These are phyloP conservation scores for Erebia palarica DNA, from an alignment of 2,888 invertebrate species.

Conservation along the genomic window DNA sequence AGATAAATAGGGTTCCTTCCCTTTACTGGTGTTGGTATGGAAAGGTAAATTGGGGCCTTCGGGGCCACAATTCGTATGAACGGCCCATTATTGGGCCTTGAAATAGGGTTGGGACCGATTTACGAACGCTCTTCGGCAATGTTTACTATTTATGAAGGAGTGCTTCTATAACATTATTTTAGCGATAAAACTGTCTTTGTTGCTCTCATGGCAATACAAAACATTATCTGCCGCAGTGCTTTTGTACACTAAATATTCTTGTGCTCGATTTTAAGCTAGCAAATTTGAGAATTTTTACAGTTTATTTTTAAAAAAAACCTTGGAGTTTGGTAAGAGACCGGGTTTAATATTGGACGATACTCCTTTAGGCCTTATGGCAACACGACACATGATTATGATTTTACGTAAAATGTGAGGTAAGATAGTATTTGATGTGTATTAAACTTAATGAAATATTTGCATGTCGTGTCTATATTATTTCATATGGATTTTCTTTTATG, in stretches of 20 bases:
- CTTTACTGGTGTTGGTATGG: slow-evolving; percentile 17
- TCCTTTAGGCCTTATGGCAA: too few species aligned
- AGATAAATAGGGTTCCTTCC: slow-evolving; percentile 9
- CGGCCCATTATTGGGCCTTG: slow-evolving; percentile 23
- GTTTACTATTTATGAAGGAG: slow-evolving; percentile 19
- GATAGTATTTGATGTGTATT: too few species aligned
- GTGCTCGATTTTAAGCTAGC: too few species aligned
- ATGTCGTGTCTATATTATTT: neutral
- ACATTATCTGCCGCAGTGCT: neutral
- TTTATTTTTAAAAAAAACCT: too few species aligned
- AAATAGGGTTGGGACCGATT: slow-evolving; percentile 24
- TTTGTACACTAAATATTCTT: neutral
- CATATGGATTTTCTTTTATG: neutral
- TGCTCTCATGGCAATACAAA: neutral
- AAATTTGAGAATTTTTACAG: too few species aligned
- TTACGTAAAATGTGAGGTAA: too few species aligned
- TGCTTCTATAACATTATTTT: slow-evolving; percentile 6
- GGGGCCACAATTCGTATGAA: slow-evolving; percentile 22
- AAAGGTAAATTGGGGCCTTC: slow-evolving; percentile 23
- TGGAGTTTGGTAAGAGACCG: too few species aligned
- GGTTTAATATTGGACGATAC: too few species aligned
- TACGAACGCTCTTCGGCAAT: slow-evolving; percentile 16
- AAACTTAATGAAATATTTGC: too few species aligned
- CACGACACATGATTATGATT: too few species aligned
- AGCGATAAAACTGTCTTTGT: slow-evolving; percentile 12